A percentile compares a stretch with the other conserved stretches of the same genome.
phyloP scores from a whole-genome alignment of 2,888 invertebrate genomes.

The Trachelus stipa region DNA sequence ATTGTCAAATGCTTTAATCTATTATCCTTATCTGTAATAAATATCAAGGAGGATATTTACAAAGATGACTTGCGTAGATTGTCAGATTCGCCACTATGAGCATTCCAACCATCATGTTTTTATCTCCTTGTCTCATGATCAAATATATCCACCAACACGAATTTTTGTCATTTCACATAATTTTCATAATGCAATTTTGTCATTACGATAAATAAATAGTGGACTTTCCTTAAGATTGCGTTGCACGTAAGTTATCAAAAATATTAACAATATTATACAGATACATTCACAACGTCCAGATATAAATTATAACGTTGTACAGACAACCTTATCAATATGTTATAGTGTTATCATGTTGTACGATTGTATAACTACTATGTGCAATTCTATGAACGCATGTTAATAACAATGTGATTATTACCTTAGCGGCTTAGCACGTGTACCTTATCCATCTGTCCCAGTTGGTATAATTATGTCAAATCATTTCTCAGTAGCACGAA shows the following conservation, averaged over 20 bases:
- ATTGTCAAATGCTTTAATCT: not conserved
- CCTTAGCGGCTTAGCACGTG: not conserved
- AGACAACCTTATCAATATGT: not conserved
- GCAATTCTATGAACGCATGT: not conserved
- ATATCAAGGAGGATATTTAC: not conserved
- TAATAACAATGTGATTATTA: not conserved
- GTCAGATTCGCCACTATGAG: not conserved
- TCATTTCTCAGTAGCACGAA: not conserved
- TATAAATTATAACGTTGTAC: not conserved
- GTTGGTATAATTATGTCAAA: not conserved
- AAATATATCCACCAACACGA: not conserved
- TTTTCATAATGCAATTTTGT: not conserved
- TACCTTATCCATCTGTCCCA: not conserved
- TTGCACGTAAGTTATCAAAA: not conserved
- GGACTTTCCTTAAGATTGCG: not conserved
- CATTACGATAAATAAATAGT: not conserved
- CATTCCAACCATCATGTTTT: not conserved
- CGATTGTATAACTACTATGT: not conserved
- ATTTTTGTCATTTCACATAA: not conserved
- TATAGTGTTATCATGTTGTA: not conserved
- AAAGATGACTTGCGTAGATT: not conserved
- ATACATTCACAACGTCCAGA: not conserved
- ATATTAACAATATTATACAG: not conserved
- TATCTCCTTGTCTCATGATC: not conserved
- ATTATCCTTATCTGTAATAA: not conserved